Conservation (phyloP, 2,113 vertebrate genomes). For the Fukomys damarensis region DNA sequence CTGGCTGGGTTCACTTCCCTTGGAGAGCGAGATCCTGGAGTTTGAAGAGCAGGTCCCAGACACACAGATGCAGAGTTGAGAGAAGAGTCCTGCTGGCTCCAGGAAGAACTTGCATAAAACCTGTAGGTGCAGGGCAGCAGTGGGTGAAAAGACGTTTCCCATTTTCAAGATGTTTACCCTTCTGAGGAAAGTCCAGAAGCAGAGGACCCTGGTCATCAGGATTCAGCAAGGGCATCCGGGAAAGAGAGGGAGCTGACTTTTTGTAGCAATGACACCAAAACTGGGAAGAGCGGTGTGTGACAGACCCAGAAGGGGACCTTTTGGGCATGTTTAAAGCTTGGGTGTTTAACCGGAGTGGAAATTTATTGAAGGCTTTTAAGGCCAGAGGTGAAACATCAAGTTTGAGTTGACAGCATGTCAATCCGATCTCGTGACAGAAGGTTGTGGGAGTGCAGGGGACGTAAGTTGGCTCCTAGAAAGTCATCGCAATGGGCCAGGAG, state of each 20-base stretch:
- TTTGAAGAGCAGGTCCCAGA: neutral
- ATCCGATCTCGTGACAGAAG: neutral
- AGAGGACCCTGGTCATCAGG: fast-evolving
- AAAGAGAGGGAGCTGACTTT: neutral
- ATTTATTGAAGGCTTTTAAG: neutral
- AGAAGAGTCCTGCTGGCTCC: neutral
- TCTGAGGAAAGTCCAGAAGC: neutral
- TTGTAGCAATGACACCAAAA: neutral
- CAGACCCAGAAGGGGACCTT: neutral
- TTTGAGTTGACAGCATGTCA: neutral
- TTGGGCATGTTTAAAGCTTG: neutral
- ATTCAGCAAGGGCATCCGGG: no score
- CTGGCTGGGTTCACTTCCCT: fast-evolving
- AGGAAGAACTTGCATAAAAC: neutral
- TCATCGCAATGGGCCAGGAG: neutral
- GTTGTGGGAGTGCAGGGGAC: no score
- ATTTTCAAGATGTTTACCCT: neutral
- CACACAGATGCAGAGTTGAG: neutral
- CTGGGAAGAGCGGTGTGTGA: neutral
- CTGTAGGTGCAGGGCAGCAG: neutral
- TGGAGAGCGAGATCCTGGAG: neutral
- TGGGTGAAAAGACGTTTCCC: neutral
- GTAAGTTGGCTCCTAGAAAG: neutral
- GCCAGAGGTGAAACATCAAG: neutral
- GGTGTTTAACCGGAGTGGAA: neutral